phyloP scores from a whole-genome alignment of 2,888 invertebrate species.

The Azorinus chamasolen region DNA sequence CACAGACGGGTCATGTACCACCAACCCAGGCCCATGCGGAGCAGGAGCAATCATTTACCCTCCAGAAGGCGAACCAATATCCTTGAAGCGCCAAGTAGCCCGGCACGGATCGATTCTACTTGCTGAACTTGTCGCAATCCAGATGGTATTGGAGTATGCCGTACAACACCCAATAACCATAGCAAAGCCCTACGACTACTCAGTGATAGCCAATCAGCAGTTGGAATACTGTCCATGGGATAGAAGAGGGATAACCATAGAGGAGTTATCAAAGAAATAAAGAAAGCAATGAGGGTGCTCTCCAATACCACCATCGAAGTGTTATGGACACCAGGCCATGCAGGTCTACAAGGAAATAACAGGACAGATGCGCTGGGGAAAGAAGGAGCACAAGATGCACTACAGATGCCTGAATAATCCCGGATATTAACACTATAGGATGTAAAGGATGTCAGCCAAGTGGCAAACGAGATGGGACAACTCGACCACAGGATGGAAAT shows the following conservation, averaged over 20 bases:
- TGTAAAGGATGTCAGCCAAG: neutral
- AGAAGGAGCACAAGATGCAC: neutral
- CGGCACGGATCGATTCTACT: neutral
- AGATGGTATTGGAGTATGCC: neutral
- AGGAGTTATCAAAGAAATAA: neutral
- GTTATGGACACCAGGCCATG: neutral
- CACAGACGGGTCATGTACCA: too few species aligned
- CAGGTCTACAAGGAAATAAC: too few species aligned
- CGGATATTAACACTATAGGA: neutral
- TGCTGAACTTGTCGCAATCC: neutral
- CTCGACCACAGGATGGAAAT: neutral
- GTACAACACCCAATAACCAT: too few species aligned
- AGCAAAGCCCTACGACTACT: too few species aligned
- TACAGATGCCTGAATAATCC: neutral
- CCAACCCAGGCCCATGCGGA: too few species aligned
- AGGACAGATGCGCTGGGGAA: neutral
- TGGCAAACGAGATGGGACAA: neutral
- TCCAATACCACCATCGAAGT: neutral
- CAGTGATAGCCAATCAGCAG: too few species aligned
- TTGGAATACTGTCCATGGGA: too few species aligned
- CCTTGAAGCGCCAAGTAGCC: neutral
- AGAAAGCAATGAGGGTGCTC: neutral
- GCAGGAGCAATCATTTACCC: neutral
- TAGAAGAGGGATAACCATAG: neutral
- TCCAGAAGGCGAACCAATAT: neutral